phyloP scores from a whole-genome alignment of 2,888 invertebrate species.

The Sphaerophoria taeniata region DNA sequence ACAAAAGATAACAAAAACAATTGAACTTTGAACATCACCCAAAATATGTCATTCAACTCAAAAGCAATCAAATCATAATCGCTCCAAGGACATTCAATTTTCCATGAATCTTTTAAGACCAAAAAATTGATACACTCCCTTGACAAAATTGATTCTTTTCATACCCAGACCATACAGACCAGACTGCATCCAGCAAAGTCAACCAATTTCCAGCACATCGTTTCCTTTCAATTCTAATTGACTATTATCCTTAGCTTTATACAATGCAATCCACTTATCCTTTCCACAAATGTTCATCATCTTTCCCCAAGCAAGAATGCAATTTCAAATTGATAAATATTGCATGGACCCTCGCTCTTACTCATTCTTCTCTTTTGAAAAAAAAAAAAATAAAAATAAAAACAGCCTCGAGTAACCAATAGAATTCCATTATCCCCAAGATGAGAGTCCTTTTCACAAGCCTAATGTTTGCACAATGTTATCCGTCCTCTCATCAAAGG shows the following conservation, averaged over 20 bases:
- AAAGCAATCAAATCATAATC: no score
- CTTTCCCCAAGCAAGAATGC: constrained; percentile 48
- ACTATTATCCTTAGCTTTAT: constrained; percentile 53
- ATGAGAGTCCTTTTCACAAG: constrained; percentile 65
- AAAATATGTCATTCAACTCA: no score
- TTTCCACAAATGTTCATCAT: constrained; percentile 42
- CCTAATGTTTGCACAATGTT: constrained; percentile 70
- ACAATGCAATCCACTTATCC: constrained; percentile 65
- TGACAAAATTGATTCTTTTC: constrained; percentile 31
- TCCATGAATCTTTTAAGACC: not conserved
- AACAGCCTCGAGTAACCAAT: constrained; percentile 52
- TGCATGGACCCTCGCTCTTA: constrained; percentile 18
- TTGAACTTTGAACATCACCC: no score
- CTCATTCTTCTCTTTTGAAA: not conserved
- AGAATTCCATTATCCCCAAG: constrained; percentile 60
- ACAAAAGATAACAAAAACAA: no score
- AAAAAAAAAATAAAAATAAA: not conserved
- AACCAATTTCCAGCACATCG: constrained; percentile 34
- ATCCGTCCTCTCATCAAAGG: constrained; percentile 65
- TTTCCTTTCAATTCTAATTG: constrained; percentile 62
- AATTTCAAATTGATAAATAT: constrained; percentile 74
- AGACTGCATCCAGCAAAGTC: constrained; percentile 52
- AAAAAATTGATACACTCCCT: not conserved
- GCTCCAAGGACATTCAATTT: no score
- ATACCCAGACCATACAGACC: not conserved